phyloP scores from a whole-genome alignment of 2,797 vertebrate genomes.

The Enteromius trimaculatus region DNA sequence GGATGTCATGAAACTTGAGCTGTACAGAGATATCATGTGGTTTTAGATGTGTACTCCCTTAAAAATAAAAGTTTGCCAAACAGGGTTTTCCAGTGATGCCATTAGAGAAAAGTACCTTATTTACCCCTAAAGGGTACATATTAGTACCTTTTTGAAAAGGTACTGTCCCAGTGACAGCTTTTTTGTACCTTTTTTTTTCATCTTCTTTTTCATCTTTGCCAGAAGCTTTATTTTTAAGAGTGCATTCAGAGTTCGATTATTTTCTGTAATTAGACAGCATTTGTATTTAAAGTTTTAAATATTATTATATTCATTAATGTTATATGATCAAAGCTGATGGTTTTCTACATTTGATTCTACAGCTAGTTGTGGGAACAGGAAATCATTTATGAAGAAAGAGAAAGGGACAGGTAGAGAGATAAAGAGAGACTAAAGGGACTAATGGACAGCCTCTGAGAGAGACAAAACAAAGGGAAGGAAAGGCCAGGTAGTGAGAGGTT shows the following conservation, averaged over 20 bases:
- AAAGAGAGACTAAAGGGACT: conserved; percentile 5
- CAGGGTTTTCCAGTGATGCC: background rate
- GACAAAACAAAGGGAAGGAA: conserved; percentile 63
- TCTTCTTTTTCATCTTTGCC: too few relatives aligned
- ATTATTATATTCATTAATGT: background rate
- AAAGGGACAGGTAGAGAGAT: conserved; percentile 32
- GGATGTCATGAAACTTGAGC: background rate
- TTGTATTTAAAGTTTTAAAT: background rate
- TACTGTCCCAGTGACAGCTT: background rate
- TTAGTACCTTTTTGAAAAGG: background rate
- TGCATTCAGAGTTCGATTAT: background rate
- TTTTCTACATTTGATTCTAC: background rate
- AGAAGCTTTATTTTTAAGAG: background rate
- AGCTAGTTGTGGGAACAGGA: conserved; percentile 60
- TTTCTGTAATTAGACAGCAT: background rate
- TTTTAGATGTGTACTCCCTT: background rate
- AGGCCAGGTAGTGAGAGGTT: conserved; percentile 74
- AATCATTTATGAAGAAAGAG: conserved; percentile 66
- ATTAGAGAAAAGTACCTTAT: background rate
- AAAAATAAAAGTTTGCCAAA: background rate
- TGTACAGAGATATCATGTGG: background rate
- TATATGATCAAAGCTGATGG: background rate
- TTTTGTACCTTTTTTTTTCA: background rate
- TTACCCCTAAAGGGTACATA: background rate
- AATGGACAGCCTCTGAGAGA: conserved; percentile 33